Evolutionary conservation across 1,140 invertebrate genomes (phyloP), one percentile per base, ranked within the genome.

Genomic region (Dolichoris vasculosae): DNA sequence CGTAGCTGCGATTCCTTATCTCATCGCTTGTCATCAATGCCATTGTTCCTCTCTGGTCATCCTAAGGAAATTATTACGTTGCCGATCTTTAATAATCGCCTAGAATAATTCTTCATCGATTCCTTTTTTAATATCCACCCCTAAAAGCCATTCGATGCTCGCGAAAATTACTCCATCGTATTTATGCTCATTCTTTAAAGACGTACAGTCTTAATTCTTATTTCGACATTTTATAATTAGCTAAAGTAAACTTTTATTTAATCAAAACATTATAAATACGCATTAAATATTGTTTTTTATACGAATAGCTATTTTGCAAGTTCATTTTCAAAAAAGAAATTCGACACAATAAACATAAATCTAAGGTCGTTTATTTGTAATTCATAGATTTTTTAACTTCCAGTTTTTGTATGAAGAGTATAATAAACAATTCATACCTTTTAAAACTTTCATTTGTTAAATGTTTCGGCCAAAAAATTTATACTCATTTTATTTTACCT

Each of bases 1-100:
- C 91, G 40, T 89, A 90, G 1, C 84, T 90, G 82, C 83, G 87
- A 82, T 88, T 89, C 35, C 79, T 86, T 63, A 43, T 20, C 81
- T 86, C 69, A 48, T 63, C 73, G 35, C 26, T 30, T 3, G 20
- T 48, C 38, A 30, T 26, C 59, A 9, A 8, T 30, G 20, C 26
- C 40, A 30, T 0, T 20, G 26, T 59, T 79, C 69, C 55, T 26
- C 23, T 9, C 2, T n/a, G 46, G 20, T 77, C 48, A n/a, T 75
- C 67, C 69, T 73, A 38, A 11, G 38, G n/a, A 32, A 64, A n/a
- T n/a, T n/a, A n/a, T n/a, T n/a, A n/a, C n/a, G n/a, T n/a, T n/a
- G n/a, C n/a, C n/a, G n/a, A n/a, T n/a, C n/a, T n/a, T n/a, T n/a
- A n/a, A n/a, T n/a, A n/a, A n/a, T n/a, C n/a, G n/a, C n/a, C n/a